These are phyloP conservation scores for Ceyx cyanopectus DNA, from an alignment of 2,113 vertebrate species.

Conservation along the genomic window DNA sequence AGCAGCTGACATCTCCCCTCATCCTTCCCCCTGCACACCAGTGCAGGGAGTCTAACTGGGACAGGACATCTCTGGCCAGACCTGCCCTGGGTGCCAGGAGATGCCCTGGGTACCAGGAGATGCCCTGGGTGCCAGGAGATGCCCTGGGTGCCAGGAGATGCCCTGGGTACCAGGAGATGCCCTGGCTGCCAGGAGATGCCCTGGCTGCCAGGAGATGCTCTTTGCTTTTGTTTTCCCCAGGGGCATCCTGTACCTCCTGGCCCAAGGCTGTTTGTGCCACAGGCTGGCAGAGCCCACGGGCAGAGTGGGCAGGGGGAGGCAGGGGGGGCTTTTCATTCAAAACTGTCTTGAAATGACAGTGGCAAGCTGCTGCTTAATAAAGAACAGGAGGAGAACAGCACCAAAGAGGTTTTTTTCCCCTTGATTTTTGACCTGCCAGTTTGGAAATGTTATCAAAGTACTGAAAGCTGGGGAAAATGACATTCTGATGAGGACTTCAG, in stretches of 20 bases:
- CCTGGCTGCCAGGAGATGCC: too few species aligned
- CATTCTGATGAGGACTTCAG: background rate
- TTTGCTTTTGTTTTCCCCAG: background rate
- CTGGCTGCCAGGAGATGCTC: background rate
- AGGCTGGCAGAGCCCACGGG: background rate
- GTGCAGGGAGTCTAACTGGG: background rate
- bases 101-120: too few species aligned
- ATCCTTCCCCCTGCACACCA: background rate
- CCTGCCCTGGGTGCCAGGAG: background rate
- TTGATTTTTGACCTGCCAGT: background rate
- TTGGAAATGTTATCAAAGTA: background rate
- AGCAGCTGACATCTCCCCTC: conserved; percentile 43
- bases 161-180: too few species aligned
- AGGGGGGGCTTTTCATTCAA: background rate
- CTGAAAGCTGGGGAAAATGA: background rate
- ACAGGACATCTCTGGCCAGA: background rate
- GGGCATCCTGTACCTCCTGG: background rate
- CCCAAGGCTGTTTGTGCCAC: background rate
- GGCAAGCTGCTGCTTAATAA: background rate
- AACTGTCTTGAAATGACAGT: background rate
- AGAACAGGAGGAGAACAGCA: background rate
- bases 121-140: too few species aligned
- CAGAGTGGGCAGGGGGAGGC: fast-evolving
- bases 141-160: too few species aligned
- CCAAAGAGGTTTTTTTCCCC: background rate